A percentile compares a stretch with the other conserved stretches of the same genome.
Conservation (phyloP, 2,113 vertebrate species). For the Gymnobelideus leadbeateri region DNA sequence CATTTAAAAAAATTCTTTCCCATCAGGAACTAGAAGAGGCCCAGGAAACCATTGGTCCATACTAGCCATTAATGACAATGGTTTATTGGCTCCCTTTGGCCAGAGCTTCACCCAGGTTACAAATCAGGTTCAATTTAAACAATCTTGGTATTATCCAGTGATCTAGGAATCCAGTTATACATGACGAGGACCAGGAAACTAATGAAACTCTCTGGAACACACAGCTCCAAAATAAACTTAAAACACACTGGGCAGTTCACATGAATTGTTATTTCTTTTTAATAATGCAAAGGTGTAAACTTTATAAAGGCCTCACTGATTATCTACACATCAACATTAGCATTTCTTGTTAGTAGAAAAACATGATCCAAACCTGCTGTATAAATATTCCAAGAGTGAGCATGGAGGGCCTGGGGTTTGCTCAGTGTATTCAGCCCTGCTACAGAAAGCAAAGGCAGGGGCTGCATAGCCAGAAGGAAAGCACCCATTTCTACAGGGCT, state of each 20-base stretch:
- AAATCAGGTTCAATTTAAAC: background rate
- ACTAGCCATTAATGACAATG: background rate
- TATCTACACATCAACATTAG: conserved; percentile 64
- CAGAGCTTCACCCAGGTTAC: background rate
- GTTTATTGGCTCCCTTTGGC: background rate
- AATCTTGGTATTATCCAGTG: background rate
- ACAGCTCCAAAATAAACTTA: conserved; percentile 47
- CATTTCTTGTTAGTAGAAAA: conserved; percentile 74
- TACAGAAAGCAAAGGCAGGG: background rate
- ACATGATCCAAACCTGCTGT: conserved; percentile 48
- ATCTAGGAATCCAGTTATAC: background rate
- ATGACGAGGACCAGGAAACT: background rate
- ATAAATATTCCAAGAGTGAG: conserved; percentile 61
- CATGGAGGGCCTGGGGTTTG: background rate
- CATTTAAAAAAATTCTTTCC: background rate
- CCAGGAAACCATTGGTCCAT: background rate
- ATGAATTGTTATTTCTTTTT: conserved; percentile 68
- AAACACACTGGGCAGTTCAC: conserved; percentile 59
- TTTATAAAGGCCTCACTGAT: conserved; percentile 68
- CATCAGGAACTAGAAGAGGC: background rate
- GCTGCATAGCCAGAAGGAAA: background rate
- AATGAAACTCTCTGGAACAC: background rate
- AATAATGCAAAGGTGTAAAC: conserved; percentile 75
- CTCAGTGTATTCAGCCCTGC: background rate
- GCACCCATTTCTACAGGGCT: background rate